Evolutionary conservation across 1,140 invertebrate genomes (phyloP).

Genomic region (Anastatus disparis): DNA sequence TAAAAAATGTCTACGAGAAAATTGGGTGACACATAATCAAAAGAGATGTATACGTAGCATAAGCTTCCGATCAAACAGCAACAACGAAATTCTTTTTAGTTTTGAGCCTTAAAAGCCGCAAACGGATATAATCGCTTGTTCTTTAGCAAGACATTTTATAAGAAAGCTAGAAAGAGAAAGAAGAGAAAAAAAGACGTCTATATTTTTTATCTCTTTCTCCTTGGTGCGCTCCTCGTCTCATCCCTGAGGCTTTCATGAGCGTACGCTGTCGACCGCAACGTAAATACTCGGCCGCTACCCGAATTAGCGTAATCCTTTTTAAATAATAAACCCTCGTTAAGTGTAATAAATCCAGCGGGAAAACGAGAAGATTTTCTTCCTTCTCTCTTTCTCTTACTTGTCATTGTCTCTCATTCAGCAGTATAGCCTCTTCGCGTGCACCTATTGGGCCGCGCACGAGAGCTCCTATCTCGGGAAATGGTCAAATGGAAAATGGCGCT

Average conservation of each 20-base stretch:
- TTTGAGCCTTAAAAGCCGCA: conserved; percentile 35
- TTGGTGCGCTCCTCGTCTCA: background rate
- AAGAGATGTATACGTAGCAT: no score
- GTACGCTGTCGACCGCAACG: conserved; percentile 27
- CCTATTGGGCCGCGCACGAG: no score
- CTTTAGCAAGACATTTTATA: conserved; percentile 35
- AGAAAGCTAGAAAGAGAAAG: background rate
- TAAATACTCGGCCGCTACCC: conserved; percentile 43
- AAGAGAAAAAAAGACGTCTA: background rate
- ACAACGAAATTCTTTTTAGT: conserved; percentile 14
- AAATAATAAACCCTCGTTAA: conserved; percentile 57
- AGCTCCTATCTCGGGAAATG: no score
- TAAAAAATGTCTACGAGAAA: no score
- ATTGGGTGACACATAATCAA: no score
- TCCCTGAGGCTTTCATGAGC: background rate
- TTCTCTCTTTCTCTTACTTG: background rate
- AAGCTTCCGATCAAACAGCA: conserved; percentile 29
- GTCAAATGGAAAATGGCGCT: no score
- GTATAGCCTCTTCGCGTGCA: no score
- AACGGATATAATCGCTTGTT: conserved; percentile 54
- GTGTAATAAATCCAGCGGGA: conserved; percentile 53
- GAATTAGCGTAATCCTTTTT: conserved; percentile 58
- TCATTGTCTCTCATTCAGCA: background rate
- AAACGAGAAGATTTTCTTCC: background rate
- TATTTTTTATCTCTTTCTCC: background rate